phyloP scores from a whole-genome alignment of 1,140 invertebrate genomes.

The Drosophila athabasca region DNA sequence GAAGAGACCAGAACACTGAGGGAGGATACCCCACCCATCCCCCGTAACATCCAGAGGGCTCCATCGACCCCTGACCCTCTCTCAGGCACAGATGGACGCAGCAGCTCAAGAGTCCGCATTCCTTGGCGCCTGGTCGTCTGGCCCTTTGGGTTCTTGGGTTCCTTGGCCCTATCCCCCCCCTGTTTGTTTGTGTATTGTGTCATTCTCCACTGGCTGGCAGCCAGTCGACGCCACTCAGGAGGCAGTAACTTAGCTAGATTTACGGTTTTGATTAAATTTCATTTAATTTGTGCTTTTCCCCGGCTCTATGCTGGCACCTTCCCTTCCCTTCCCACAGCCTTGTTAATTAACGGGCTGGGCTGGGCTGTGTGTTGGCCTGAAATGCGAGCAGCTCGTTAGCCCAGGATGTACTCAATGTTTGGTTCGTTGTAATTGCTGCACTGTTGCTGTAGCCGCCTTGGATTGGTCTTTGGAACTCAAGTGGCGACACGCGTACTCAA shows the following conservation, averaged over 20 bases:
- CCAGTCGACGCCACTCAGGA: conserved; percentile 54
- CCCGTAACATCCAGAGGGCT: neutral
- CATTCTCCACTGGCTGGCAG: conserved; percentile 55
- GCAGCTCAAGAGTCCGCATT: conserved; percentile 46
- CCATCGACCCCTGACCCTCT: conserved; percentile 23
- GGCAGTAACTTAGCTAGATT: conserved; percentile 69
- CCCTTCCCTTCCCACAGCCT: conserved; percentile 39
- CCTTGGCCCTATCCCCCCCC: conserved; percentile 11
- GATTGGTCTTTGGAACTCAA: neutral
- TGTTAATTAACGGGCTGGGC: conserved; percentile 56
- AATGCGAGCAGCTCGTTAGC: conserved; percentile 69
- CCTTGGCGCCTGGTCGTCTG: conserved; percentile 58
- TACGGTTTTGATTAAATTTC: conserved; percentile 79
- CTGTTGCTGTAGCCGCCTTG: conserved; percentile 31
- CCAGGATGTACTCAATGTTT: conserved; percentile 46
- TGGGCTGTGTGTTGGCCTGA: conserved; percentile 36
- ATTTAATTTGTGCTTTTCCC: conserved; percentile 72
- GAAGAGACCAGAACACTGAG: conserved; percentile 10
- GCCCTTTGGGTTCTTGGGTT: conserved; percentile 8
- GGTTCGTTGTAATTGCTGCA: conserved; percentile 47
- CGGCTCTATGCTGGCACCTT: neutral
- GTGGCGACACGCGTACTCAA: neutral
- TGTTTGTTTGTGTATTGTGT: conserved; percentile 56
- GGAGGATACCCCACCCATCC: neutral
- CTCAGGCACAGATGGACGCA: conserved; percentile 25